Conservation (phyloP, 2,113 vertebrate species). For the Microtus oregoni region DNA sequence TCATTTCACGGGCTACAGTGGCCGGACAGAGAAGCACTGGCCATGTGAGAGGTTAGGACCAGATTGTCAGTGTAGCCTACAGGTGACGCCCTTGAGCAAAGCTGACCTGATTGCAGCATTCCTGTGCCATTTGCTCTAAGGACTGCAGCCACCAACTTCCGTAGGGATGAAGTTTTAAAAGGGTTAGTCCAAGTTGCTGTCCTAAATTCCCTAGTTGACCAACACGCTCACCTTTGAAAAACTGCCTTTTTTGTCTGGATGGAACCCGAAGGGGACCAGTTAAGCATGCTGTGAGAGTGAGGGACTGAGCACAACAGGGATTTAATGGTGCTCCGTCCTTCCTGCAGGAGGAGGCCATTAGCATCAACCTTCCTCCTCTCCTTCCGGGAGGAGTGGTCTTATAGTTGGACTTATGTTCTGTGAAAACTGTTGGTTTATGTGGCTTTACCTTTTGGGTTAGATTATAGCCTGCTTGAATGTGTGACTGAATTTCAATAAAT, state of each 20-base stretch:
- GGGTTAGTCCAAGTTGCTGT: neutral
- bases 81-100: neutral
- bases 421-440: neutral
- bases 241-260: neutral
- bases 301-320: neutral
- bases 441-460: neutral
- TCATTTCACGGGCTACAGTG: fast-evolving
- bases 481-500: neutral
- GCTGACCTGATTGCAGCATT: neutral
- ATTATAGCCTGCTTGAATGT: neutral
- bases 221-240: fast-evolving
- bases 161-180: neutral
- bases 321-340: neutral
- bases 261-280: neutral
- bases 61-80: fast-evolving
- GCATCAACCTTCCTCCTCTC: fast-evolving
- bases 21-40: neutral
- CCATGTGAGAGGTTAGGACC: neutral
- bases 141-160: neutral
- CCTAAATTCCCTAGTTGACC: neutral
- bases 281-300: neutral
- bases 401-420: neutral
- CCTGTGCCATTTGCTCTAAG: neutral
- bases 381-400: neutral
- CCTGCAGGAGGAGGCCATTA: fast-evolving